Conservation (phyloP, 2,888 invertebrate species). For the Hyppa rectilinea region DNA sequence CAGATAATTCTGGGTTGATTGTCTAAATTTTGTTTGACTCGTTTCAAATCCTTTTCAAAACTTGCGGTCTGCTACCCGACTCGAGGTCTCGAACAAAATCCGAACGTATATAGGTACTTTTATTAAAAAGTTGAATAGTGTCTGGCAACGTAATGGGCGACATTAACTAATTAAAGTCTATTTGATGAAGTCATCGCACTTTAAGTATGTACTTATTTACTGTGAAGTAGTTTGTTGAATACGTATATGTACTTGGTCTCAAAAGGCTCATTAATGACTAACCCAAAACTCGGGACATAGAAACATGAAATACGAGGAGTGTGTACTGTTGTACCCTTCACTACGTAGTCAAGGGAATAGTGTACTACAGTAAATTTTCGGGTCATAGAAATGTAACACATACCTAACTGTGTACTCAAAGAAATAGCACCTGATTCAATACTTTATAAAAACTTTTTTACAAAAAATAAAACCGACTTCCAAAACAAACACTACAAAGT, state of each 20-base stretch:
- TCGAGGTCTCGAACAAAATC: conserved; percentile 41
- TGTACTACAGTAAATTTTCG: conserved; percentile 29
- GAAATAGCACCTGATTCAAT: conserved; percentile 5
- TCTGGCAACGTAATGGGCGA: conserved; percentile 5
- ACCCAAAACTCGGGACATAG: conserved; percentile 62
- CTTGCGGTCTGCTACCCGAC: conserved; percentile 7
- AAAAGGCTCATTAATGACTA: conserved; percentile 61
- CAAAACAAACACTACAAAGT: too few species aligned
- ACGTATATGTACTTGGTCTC: conserved; percentile 47
- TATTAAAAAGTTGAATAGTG: conserved; percentile 38
- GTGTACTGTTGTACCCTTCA: conserved; percentile 52
- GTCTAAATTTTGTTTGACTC: conserved; percentile 41
- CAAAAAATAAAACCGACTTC: too few species aligned
- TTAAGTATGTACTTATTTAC: conserved; percentile 23
- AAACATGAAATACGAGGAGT: conserved; percentile 63
- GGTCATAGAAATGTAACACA: conserved; percentile 31
- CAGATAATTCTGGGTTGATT: conserved; percentile 33
- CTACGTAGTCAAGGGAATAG: conserved; percentile 51
- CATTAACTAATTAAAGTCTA: conserved; percentile 46
- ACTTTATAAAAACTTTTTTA: neutral
- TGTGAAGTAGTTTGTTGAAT: conserved; percentile 26
- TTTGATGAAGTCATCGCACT: conserved; percentile 26
- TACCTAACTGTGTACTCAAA: neutral
- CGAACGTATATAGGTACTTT: conserved; percentile 27
- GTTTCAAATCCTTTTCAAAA: conserved; percentile 40